These are phyloP conservation scores for Rhinatrema bivittatum DNA, from an alignment of 2,797 vertebrate species.

Conservation along the genomic window DNA sequence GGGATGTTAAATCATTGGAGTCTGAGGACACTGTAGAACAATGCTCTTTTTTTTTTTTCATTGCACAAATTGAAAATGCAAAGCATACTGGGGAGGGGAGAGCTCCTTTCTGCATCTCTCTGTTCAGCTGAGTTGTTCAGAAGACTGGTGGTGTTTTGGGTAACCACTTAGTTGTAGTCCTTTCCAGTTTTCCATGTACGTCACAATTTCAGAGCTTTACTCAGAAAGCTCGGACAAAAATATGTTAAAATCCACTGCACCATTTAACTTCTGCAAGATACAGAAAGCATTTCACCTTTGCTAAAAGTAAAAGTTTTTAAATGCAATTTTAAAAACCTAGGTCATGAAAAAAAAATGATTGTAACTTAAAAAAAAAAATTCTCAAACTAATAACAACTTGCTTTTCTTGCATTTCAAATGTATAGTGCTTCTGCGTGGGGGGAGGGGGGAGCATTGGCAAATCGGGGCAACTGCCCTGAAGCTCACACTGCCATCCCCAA, in stretches of 20 bases:
- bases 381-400: no score
- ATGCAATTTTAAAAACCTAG: no score
- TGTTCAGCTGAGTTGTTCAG: conserved; percentile 45
- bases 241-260: background rate
- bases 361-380: no score
- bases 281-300: no score
- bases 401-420: no score
- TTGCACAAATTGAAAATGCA: conserved; percentile 50
- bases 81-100: conserved; percentile 42
- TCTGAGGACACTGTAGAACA: conserved; percentile 44
- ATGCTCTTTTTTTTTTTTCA: conserved; percentile 47
- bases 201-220: background rate
- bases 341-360: no score
- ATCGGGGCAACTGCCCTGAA: no score
- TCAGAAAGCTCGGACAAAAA: conserved; percentile 9
- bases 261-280: conserved; percentile 21
- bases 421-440: no score
- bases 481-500: no score
- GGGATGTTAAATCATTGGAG: conserved; percentile 57
- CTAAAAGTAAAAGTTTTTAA: no score
- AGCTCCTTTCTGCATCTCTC: conserved; percentile 39
- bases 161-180: conserved; percentile 30
- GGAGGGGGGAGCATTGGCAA: no score
- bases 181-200: conserved; percentile 5
- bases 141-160: conserved; percentile 29